Base-by-base conservation (phyloP, 2,888 invertebrate species). In the Papilio elwesi region DNA sequence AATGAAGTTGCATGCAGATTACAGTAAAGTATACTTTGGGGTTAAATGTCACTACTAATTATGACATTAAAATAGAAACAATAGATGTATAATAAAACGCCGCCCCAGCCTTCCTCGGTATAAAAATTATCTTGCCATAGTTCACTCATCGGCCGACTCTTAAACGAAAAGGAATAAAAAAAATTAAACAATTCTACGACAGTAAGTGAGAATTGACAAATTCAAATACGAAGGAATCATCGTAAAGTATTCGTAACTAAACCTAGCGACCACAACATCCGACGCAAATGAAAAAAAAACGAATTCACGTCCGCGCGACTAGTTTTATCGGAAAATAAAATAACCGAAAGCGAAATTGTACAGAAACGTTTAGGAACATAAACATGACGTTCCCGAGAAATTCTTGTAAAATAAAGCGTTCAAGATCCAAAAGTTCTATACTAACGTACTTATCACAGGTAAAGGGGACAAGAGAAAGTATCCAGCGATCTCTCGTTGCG, bases 381-480 rank as follows among this genome's bases (percentile, higher is more conserved):
- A 88, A 85, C 85, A 85, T 89, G 89, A 86, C 87, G 85, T 85
- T 83, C 87, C 89, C 90, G 91, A 91, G 92, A 92, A 90, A 89
- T 82, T 86, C 90, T 89, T 87, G 87, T 88, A 83, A 84, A 79
- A 26, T 55, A 55, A 51, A 83, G 78, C 85, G 80, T 86, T 87
- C 90, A 90, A 92, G 91, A 90, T 83, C 86, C 84, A 83, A 88
- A 88, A 85, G 83, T 79, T 85, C 87, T 91, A 88, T 82, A 88
- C 92, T 93, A 93, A 92, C 89, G 90, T 93, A 93, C 93, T 93
- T 93, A 93, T 93, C 93, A 93, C 93, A 93, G 93, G 93, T 93
- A 91, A 92, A 91, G 90, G 92, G 93, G 92, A 92, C 92, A 92
- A 92, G 92, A 93, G 91, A 92, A 91, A 92, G 89, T 91, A 90